Evolutionary conservation across 2,888 invertebrate genomes (phyloP), one percentile per base, ranked within the genome.

Genomic region (Drosophila subsilvestris): DNA sequence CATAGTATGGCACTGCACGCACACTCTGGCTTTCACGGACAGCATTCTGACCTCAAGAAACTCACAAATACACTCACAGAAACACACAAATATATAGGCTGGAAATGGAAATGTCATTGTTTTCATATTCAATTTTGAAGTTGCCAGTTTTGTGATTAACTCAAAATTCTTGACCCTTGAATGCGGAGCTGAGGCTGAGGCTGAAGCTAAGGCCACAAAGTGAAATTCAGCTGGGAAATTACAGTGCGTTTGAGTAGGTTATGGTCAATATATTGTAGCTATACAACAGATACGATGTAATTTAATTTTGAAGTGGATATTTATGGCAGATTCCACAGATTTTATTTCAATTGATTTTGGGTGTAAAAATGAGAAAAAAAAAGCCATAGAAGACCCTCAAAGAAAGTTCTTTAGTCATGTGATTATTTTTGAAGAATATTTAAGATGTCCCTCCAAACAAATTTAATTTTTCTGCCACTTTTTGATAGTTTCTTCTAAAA

Each of bases 1-100:
- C 27, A 18, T 20, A 53, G 37, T n/a, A 37, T 37, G 37, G 14
- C 27, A 50, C 49, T 27, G 48, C 42, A 61, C 45, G 50, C 55
- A n/a, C n/a, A n/a, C n/a, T n/a, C n/a, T n/a, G n/a, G n/a, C n/a
- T n/a, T n/a, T n/a, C n/a, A n/a, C 45, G 51, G 25, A 29, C 32
- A 6, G 47, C 32, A 22, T 25, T 14, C 8, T n/a, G 22, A 37
- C 37, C 14, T 37, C 14, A n/a, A 37, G 37, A 37, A 14, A 37
- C 37, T 37, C 37, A 37, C 37, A 7, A 7, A 37, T 7, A 37
- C 37, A 37, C 37, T 37, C 37, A 14, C 37, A 14, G n/a, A 37
- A 14, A 37, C 37, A 14, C 37, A 37, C 37, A 7, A 7, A 37
- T n/a, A 37, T n/a, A 37, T 6, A 14, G 14, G 32, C 5, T 32